phyloP scores from a whole-genome alignment of 2,797 vertebrate species.

The Enteromius mattozi region DNA sequence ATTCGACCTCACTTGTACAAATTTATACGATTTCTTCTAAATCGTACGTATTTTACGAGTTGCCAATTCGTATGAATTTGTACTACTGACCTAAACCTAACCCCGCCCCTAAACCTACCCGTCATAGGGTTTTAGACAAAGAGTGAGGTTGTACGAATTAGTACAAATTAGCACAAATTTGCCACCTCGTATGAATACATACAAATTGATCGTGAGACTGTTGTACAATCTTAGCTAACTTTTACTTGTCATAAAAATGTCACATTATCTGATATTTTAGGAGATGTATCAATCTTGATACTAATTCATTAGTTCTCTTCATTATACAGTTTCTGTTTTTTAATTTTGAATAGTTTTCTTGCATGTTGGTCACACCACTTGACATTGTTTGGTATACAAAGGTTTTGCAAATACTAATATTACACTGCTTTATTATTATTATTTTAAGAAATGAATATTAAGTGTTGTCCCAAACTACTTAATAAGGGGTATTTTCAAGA shows the following conservation, averaged over 20 bases:
- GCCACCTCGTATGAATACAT: too few species aligned
- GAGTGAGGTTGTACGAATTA: too few species aligned
- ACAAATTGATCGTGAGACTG: too few species aligned
- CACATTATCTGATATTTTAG: not conserved
- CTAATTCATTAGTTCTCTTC: not conserved
- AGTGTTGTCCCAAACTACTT: not conserved
- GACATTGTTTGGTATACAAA: not conserved
- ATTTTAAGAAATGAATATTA: not conserved
- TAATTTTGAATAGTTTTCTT: not conserved
- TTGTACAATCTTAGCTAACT: not conserved
- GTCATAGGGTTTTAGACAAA: too few species aligned
- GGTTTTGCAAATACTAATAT: not conserved
- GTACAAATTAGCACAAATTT: too few species aligned
- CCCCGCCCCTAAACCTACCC: too few species aligned
- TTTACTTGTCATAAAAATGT: not conserved
- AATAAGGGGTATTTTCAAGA: not conserved
- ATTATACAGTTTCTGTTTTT: not conserved
- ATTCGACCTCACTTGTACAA: too few species aligned
- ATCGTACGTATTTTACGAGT: too few species aligned
- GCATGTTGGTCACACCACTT: not conserved
- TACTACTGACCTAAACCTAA: too few species aligned
- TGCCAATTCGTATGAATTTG: too few species aligned
- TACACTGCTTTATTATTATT: not conserved
- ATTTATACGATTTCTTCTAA: too few species aligned
- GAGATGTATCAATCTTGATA: not conserved